phyloP scores from a whole-genome alignment of 2,888 invertebrate genomes.

The Dichetophora obliterata region DNA sequence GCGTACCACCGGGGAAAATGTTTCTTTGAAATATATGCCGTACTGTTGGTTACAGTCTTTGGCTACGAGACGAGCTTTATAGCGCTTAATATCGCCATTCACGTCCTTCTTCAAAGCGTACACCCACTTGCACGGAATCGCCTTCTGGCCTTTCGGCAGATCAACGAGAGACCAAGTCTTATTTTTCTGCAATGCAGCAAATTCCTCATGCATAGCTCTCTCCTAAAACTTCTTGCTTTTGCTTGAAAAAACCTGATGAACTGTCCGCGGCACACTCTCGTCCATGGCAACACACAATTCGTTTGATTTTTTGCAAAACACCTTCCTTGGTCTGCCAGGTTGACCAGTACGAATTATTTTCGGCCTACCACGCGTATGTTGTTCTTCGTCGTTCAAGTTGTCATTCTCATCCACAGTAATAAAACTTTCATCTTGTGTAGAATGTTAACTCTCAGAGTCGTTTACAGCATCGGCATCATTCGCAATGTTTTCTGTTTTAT shows the following conservation, averaged over 20 bases:
- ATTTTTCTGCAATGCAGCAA: no score
- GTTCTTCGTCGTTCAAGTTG: neutral
- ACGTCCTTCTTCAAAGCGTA: no score
- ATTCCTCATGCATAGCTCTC: no score
- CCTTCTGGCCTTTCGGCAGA: neutral
- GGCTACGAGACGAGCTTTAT: no score
- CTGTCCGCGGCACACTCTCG: no score
- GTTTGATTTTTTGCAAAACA: constrained; percentile 1
- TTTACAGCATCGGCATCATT: neutral
- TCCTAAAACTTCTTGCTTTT: neutral
- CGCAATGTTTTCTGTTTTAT: neutral
- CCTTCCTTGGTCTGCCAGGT: constrained; percentile 20
- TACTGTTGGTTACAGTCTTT: neutral
- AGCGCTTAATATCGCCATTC: neutral
- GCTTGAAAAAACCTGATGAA: no score
- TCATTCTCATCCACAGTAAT: neutral
- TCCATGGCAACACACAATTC: neutral
- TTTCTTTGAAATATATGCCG: neutral
- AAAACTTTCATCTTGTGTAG: neutral
- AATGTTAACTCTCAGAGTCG: neutral
- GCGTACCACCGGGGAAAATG: neutral
- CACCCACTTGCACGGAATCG: no score
- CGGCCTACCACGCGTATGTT: neutral
- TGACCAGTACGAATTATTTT: constrained; percentile 19
- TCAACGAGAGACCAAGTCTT: no score